Conservation (phyloP, 2,888 invertebrate species). For the Brachypalpus laphriformis region DNA sequence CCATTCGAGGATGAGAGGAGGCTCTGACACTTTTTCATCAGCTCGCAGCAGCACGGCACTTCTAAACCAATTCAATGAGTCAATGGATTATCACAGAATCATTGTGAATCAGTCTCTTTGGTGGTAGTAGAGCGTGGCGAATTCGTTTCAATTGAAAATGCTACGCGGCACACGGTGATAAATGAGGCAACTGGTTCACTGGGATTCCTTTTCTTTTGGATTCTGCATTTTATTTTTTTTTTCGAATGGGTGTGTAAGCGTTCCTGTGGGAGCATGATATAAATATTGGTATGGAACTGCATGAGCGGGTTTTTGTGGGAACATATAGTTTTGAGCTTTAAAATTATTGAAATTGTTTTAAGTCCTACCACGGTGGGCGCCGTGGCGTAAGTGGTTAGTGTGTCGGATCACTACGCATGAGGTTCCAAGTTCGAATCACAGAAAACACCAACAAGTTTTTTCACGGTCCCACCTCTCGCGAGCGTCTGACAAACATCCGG, state of each 20-base stretch:
- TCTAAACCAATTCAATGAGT: conserved; percentile 48
- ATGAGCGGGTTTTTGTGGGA: not conserved
- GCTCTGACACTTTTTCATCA: conserved; percentile 43
- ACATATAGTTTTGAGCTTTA: not conserved
- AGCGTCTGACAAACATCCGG: too few relatives aligned
- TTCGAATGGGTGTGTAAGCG: not conserved
- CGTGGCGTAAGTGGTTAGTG: too few relatives aligned
- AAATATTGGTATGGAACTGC: not conserved
- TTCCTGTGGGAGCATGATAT: conserved; percentile 9
- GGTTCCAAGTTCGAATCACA: too few relatives aligned
- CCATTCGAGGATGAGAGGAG: conserved; percentile 2
- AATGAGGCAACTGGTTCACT: conserved; percentile 60
- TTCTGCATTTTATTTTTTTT: not conserved
- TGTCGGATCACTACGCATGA: too few relatives aligned
- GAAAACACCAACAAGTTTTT: too few relatives aligned
- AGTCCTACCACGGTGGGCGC: too few relatives aligned
- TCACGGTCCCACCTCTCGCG: too few relatives aligned
- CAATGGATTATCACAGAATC: conserved; percentile 44
- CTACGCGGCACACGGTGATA: conserved; percentile 39
- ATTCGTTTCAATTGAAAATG: conserved; percentile 42
- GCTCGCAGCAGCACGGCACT: not conserved
- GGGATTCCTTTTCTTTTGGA: conserved; percentile 16
- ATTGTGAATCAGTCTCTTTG: conserved; percentile 54
- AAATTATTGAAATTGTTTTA: not conserved
- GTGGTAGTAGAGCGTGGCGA: conserved; percentile 40